Evolutionary conservation across 2,888 invertebrate genomes (phyloP).

Genomic region (Lasius platythorax): DNA sequence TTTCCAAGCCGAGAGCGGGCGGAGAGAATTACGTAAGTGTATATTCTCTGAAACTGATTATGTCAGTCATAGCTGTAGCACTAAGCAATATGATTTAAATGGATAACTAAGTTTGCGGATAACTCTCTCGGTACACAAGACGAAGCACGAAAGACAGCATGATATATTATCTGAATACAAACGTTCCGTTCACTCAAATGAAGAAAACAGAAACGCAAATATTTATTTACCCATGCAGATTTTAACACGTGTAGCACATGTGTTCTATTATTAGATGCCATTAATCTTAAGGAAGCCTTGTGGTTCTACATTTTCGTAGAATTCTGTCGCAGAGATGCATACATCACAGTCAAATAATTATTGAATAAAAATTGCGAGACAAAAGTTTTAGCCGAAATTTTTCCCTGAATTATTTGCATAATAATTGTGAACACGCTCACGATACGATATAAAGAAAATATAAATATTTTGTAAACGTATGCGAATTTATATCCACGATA

Average conservation of each 20-base stretch:
- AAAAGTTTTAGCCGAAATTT: background rate
- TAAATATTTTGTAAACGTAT: background rate
- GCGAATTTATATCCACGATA: background rate
- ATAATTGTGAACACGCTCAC: background rate
- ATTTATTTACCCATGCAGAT: background rate
- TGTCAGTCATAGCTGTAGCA: constrained; percentile 26
- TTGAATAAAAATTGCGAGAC: background rate
- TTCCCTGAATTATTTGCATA: background rate
- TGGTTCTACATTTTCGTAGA: background rate
- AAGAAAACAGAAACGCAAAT: background rate
- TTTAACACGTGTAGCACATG: background rate
- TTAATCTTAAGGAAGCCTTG: background rate
- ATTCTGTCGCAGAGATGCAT: background rate
- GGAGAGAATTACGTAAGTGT: constrained; percentile 59
- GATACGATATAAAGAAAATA: background rate
- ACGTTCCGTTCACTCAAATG: background rate
- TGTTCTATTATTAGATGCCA: constrained; percentile 9
- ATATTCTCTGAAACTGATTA: constrained; percentile 48
- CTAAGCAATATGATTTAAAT: constrained; percentile 16
- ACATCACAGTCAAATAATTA: background rate
- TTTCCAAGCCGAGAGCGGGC: constrained; percentile 33
- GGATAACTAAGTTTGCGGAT: background rate
- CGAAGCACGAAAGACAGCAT: background rate
- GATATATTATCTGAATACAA: constrained; percentile 6
- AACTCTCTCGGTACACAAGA: background rate